phyloP scores from a whole-genome alignment of 2,888 invertebrate species.

The Lacanobia wlatinum region DNA sequence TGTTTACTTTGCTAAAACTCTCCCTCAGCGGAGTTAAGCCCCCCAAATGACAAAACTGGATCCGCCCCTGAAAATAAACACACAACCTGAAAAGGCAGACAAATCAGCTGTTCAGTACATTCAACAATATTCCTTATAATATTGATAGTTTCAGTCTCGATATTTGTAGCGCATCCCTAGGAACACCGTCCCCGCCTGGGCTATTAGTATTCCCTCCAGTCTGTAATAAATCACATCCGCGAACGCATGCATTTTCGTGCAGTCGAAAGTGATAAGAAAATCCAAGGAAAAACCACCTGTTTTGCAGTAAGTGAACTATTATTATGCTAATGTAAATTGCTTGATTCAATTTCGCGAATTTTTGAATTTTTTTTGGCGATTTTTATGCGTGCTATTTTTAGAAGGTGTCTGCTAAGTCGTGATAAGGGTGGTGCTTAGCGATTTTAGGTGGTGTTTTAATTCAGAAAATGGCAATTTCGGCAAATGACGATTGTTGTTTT shows the following conservation, averaged over 20 bases:
- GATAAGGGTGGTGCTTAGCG: neutral
- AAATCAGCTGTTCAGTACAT: too few relatives aligned
- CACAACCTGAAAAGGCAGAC: too few relatives aligned
- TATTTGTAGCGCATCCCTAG: neutral
- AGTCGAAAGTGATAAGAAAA: neutral
- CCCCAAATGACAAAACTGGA: too few relatives aligned
- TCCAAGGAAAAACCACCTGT: neutral
- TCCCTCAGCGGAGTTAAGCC: too few relatives aligned
- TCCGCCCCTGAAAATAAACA: too few relatives aligned
- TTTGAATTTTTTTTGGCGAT: neutral
- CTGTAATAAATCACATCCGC: neutral
- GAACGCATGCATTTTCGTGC: constrained; percentile 12
- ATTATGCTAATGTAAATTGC: neutral
- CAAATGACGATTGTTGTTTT: neutral
- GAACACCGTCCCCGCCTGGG: neutral
- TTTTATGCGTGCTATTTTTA: neutral
- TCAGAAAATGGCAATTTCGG: neutral
- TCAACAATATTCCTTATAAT: too few relatives aligned
- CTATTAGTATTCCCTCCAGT: constrained; percentile 4
- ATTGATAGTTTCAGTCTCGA: neutral
- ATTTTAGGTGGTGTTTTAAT: neutral
- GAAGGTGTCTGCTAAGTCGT: neutral
- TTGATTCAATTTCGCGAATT: neutral
- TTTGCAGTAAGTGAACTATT: neutral
- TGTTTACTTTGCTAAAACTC: too few relatives aligned